Percentiles rank a stretch among this genome's conserved stretches.
phyloP scores from a whole-genome alignment of 2,888 invertebrate genomes.

The Fragum fragum region DNA sequence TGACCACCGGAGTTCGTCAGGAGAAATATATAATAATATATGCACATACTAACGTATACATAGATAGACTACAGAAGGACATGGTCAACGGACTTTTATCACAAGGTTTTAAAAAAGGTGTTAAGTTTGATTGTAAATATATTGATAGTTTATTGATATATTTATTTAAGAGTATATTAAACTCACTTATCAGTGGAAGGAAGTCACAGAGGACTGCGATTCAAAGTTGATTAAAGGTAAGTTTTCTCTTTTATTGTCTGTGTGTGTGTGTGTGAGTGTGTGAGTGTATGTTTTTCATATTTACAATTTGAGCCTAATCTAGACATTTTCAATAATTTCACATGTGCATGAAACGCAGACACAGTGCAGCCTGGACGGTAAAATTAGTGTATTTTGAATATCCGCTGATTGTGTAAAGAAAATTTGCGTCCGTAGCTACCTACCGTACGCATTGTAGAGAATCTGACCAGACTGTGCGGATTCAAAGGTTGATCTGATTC shows the following conservation, averaged over 20 bases:
- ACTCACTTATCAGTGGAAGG: neutral
- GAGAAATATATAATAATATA: conserved; percentile 23
- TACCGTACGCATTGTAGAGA: too few relatives aligned
- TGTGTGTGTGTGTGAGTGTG: neutral
- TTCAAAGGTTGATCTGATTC: too few relatives aligned
- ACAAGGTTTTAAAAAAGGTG: neutral
- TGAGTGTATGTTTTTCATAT: neutral
- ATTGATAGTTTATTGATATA: neutral
- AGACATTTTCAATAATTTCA: too few relatives aligned
- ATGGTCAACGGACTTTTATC: neutral
- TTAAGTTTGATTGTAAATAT: conserved; percentile 23
- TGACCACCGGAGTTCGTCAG: conserved; percentile 9
- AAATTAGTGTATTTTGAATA: too few relatives aligned
- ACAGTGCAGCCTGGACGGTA: too few relatives aligned
- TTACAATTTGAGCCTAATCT: too few relatives aligned
- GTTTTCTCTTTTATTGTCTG: neutral
- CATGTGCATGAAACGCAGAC: too few relatives aligned
- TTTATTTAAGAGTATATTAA: neutral
- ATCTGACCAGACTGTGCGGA: too few relatives aligned
- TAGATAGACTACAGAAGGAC: neutral
- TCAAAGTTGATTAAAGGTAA: neutral
- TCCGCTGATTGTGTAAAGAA: too few relatives aligned
- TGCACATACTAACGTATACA: conserved; percentile 9
- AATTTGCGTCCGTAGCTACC: too few relatives aligned
- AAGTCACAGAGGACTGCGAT: neutral